Evolutionary conservation across 2,888 invertebrate species (phyloP).

Genomic region (Rhagonycha fulva): DNA sequence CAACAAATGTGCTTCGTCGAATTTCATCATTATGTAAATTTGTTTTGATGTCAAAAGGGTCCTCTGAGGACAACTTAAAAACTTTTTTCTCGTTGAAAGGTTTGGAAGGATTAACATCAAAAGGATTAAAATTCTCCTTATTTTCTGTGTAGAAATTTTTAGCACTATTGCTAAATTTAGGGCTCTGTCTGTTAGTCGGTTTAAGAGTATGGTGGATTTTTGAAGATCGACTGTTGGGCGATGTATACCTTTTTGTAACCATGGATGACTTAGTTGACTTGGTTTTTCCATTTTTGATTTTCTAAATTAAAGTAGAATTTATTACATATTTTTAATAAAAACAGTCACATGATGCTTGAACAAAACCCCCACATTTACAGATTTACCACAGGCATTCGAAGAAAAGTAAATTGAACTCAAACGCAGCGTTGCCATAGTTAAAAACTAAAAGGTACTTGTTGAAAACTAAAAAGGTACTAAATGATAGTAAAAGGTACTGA

Average conservation of each 20-base stretch:
- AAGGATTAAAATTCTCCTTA: neutral
- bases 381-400: no score
- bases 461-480: no score
- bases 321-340: no score
- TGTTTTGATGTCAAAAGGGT: conserved; percentile 1
- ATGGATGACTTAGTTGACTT: neutral
- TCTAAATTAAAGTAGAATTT: neutral
- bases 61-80: neutral
- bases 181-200: neutral
- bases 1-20: conserved; percentile 8
- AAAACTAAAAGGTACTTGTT: no score
- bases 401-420: no score
- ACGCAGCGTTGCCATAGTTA: no score
- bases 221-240: neutral
- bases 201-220: neutral
- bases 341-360: no score
- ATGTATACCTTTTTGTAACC: neutral
- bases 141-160: neutral
- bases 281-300: neutral
- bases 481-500: no score
- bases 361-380: no score
- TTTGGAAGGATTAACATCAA: neutral
- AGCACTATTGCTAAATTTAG: neutral
- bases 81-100: neutral
- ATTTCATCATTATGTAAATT: neutral